Evolutionary conservation across 2,888 invertebrate species (phyloP).

Genomic region (Lucinisca nassula): DNA sequence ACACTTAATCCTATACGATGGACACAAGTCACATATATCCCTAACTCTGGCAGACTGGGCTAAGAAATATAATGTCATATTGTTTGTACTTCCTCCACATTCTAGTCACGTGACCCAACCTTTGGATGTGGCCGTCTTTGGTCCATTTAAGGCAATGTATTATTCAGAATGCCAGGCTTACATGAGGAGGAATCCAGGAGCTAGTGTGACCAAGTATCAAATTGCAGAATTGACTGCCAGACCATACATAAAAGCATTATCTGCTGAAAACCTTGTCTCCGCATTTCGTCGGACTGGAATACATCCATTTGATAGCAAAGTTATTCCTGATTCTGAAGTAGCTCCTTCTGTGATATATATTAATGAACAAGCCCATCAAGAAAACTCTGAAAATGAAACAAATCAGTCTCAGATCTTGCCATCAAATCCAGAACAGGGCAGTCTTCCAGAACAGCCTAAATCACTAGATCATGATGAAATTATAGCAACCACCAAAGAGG

Average conservation of each 20-base stretch:
- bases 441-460: no score
- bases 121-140: conserved; percentile 54
- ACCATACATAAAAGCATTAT: conserved; percentile 10
- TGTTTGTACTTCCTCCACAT: conserved; percentile 60
- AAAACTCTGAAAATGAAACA: no score
- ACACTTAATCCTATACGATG: conserved; percentile 55
- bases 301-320: not conserved
- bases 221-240: conserved; percentile 9
- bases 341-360: not conserved
- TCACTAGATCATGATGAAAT: no score
- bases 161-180: conserved; percentile 56
- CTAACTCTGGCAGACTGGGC: conserved; percentile 52
- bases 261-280: conserved; percentile 4
- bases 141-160: conserved; percentile 47
- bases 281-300: conserved; percentile 20
- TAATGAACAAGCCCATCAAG: no score
- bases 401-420: no score
- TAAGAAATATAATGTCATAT: conserved; percentile 40
- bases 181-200: conserved; percentile 5
- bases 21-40: conserved; percentile 47
- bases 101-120: conserved; percentile 56
- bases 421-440: no score
- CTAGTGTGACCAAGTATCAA: not conserved
- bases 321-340: not conserved
- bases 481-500: no score